Evolutionary conservation across 2,797 vertebrate genomes (phyloP).

Genomic region (Holocentrus rufus): DNA sequence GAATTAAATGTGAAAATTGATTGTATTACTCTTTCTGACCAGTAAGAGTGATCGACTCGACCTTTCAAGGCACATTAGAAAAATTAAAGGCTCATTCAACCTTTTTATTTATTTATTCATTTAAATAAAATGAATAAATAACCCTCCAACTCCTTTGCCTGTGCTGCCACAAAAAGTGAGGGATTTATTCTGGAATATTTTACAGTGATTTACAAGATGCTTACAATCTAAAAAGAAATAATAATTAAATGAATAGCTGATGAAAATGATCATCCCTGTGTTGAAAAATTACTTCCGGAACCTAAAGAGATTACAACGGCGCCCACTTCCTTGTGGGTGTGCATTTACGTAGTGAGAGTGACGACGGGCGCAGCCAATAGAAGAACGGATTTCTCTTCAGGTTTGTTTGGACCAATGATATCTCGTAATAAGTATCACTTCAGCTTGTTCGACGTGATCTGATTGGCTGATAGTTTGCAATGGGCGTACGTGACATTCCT

Average conservation of each 20-base stretch:
- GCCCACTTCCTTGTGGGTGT: conserved; percentile 26
- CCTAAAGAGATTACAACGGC: not conserved
- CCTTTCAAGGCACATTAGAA: too few species aligned
- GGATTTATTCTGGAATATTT: not conserved
- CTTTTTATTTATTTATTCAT: too few species aligned
- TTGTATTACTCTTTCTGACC: too few species aligned
- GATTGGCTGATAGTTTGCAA: conserved; percentile 48
- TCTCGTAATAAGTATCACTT: not conserved
- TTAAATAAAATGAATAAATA: too few species aligned
- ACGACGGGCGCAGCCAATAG: conserved; percentile 61
- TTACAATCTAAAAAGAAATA: not conserved
- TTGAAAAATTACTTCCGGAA: not conserved
- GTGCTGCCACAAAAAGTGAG: conserved; percentile 10
- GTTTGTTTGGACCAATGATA: conserved; percentile 70
- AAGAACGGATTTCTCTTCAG: conserved; percentile 66
- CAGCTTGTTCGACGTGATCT: conserved; percentile 16
- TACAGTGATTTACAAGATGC: conserved; percentile 16
- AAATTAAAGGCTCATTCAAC: too few species aligned
- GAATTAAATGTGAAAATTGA: too few species aligned
- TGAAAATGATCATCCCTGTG: not conserved
- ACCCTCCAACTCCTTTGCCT: not conserved
- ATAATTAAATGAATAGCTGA: too few species aligned
- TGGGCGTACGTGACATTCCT: conserved; percentile 2
- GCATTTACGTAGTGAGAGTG: conserved; percentile 23
- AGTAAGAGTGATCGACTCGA: not conserved